Evolutionary conservation across 2,797 vertebrate species (phyloP).

Genomic region (Glossophaga mutica): DNA sequence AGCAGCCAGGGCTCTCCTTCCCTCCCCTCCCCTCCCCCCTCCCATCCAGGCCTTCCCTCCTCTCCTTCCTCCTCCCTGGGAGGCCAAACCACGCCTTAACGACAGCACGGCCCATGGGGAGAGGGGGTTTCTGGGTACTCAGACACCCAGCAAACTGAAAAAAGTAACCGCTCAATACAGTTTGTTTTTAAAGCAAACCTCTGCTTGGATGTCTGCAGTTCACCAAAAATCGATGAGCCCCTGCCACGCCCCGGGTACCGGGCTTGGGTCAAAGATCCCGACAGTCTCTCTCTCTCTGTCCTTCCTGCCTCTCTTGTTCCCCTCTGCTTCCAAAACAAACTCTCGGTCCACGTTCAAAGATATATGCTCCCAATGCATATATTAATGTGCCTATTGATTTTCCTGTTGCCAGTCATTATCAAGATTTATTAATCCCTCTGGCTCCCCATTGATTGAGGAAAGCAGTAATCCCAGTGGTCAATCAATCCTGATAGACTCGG

Average conservation of each 20-base stretch:
- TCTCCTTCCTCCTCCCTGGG: not conserved
- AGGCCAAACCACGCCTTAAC: not conserved
- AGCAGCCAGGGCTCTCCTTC: not conserved
- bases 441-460: constrained; percentile 77
- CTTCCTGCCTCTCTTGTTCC: not conserved
- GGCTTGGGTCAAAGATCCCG: too few species aligned
- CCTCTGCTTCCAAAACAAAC: not conserved
- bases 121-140: not conserved
- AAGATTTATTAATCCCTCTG: constrained; percentile 82
- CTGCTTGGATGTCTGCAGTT: not conserved
- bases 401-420: constrained; percentile 76
- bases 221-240: fast-evolving
- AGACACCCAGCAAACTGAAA: not conserved
- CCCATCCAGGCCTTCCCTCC: not conserved
- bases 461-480: constrained; percentile 76
- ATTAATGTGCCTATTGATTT: constrained; percentile 79
- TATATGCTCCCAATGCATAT: constrained; percentile 50
- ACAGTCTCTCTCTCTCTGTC: not conserved
- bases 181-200: not conserved
- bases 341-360: constrained; percentile 55
- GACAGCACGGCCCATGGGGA: fast-evolving
- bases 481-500: constrained; percentile 79
- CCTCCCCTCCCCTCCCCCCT: fast-evolving
- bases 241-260: not conserved
- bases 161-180: not conserved